Conservation (phyloP, 1,140 invertebrate species). For the Pseudomyrmex concolor region DNA sequence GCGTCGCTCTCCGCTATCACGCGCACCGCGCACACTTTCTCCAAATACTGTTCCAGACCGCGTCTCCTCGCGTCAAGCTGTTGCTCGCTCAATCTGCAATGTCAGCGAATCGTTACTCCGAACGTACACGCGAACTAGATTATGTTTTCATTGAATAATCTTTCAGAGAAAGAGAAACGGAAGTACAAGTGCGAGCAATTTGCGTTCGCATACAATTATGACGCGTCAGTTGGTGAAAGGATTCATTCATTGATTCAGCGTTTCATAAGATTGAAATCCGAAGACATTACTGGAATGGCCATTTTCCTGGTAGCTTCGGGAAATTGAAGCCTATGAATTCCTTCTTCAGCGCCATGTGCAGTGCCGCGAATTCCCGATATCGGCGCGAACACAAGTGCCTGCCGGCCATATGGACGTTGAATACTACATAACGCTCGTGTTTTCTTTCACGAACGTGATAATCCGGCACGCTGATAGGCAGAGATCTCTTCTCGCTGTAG, state of each 20-base stretch:
- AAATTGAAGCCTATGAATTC: conserved; percentile 99
- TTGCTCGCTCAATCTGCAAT: conserved; percentile 93
- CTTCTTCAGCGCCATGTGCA: conserved; percentile 96
- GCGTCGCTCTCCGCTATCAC: conserved; percentile 99
- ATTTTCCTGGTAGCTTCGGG: conserved; percentile 99
- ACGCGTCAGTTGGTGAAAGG: not conserved
- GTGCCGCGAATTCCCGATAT: conserved; percentile 97
- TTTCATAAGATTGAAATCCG: conserved; percentile 65
- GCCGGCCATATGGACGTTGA: conserved; percentile 99
- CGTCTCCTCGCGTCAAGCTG: conserved; percentile 97
- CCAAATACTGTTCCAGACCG: conserved; percentile 98
- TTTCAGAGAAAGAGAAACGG: too few species aligned
- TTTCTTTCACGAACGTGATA: conserved; percentile 92
- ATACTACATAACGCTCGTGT: conserved; percentile 97
- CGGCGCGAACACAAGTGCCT: conserved; percentile 97
- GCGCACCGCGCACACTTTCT: conserved; percentile 98
- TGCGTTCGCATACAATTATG: not conserved
- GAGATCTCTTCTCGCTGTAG: conserved; percentile 98
- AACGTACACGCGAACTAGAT: not conserved
- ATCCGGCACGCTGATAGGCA: conserved; percentile 99
- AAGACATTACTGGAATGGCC: conserved; percentile 93
- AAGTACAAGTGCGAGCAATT: not conserved
- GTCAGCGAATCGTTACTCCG: not conserved
- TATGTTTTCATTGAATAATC: not conserved
- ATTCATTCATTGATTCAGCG: not conserved